Base-by-base conservation (phyloP, 1,140 invertebrate species). In the Scaptomyza montana region DNA sequence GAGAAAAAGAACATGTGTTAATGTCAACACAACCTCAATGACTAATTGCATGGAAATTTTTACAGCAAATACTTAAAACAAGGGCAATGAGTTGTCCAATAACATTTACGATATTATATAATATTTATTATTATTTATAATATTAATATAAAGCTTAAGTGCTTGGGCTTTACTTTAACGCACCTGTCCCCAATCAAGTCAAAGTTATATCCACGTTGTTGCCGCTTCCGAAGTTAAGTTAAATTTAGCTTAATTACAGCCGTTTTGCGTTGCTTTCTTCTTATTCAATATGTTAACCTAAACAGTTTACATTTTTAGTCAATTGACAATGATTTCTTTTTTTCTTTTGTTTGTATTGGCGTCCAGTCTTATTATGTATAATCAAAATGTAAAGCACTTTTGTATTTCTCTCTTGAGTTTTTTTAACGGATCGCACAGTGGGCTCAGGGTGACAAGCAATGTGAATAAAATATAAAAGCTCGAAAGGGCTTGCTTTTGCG, bases 351-450 rank as follows among this genome's bases (percentile, higher is more conserved):
- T 63, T 47, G 41, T 57, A 28, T 36, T n/a, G 12, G 10, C 9
- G 25, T 25, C 51, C 61, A 65, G 57, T 77, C 57, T 80, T 80
- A 33, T 36, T 64, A 77, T 47, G 33, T 9, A 36, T 36, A 67
- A 62, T 61, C 47, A 67, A 57, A 66, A 66, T 46, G 43, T 65
- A 60, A 66, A 67, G 70, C 49, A 67, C 69, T 65, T 66, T 19
- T 43, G 21, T 57, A 56, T 80, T 56, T 56, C 64, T 57, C 71
- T 56, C 63, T 66, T 65, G 21, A 43, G 62, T 50, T 41, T 61
- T 64, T 75, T 72, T 57, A 66, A 66, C 46, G 19, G n/a, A 49
- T 56, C 50, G 78, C 57, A 80, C 78, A 72, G 78, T 80, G 56
- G 49, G 16, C 47, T 16, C 55, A 46, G 21, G 62, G 62, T 45